Base-by-base conservation (phyloP, 1,140 invertebrate species). In the Oscheius sp. region DNA sequence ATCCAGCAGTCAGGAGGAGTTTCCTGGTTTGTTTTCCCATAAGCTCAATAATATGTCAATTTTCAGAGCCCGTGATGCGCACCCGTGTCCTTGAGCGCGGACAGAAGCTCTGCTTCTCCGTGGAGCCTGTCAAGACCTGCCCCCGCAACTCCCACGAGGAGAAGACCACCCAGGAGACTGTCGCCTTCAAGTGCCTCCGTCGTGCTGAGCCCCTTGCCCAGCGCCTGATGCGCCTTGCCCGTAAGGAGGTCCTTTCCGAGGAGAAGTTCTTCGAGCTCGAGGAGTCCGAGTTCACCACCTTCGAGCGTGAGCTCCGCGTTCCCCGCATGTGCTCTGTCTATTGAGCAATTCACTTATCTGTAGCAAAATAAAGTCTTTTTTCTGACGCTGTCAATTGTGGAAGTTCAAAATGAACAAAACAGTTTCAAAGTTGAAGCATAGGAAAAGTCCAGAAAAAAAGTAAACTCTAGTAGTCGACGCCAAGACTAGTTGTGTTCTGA, bases 91-190 rank as follows among this genome's bases (percentile, higher is more conserved):
- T 73, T 52, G 70, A 73, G 42, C 38, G 70, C 31, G 32, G 45
- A 38, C 45, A 73, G 38, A 36, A 73, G 70, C 46, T 73, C 49
- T 64, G 70, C 70, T 66, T 65, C 70, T 71, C 68, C 58, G 3
- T 46, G 26, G 35, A 71, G 68, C 23, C 68, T 32, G 55, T 61
- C 18, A 38, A 59, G 7, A 38, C 26, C 13, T 71, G 68, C 38
- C 34, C 45, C 23, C 55, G 32, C 68, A 38, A 71, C 58, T 45
- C 58, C 35, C 31, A 71, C 4, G 59, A 35, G 7, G 23, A 34
- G 28, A 42, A 71, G 20, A 59, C 31, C 58, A 55, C 61, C 35
- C 61, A 61, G 55, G 34, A 52, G 28, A 63, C 42, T 32, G 68
- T 71, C 26, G 15, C 3, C 55, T 20, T 29, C 20, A 63, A 15